A percentile compares a stretch with the other conserved stretches of the same genome.
phyloP scores from a whole-genome alignment of 2,888 invertebrate species.

The Melolontha melolontha region DNA sequence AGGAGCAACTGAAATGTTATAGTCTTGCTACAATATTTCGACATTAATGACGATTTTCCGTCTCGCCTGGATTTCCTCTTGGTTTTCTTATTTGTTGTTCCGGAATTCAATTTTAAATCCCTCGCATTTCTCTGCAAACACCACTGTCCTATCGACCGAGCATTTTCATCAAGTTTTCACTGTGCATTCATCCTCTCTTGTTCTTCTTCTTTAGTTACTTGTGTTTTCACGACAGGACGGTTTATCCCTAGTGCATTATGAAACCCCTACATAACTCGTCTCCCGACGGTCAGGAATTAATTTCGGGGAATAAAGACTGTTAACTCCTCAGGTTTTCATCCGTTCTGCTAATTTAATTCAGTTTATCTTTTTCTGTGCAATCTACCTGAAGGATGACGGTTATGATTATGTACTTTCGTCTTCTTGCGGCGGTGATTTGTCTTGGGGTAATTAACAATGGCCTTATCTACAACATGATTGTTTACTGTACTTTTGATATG shows the following conservation, averaged over 20 bases:
- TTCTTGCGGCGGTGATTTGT: too few relatives aligned
- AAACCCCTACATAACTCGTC: constrained; percentile 20
- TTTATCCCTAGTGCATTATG: constrained; percentile 28
- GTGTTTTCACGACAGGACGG: constrained; percentile 20
- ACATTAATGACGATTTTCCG: background rate
- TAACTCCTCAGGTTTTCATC: constrained; percentile 17
- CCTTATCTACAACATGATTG: too few relatives aligned
- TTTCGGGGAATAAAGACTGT: constrained; percentile 12
- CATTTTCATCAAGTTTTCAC: constrained; percentile 25
- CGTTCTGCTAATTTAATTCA: constrained; percentile 13
- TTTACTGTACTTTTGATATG: too few relatives aligned
- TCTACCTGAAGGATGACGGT: too few relatives aligned
- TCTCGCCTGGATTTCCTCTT: background rate
- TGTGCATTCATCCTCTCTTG: constrained; percentile 3
- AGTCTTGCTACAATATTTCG: too few relatives aligned
- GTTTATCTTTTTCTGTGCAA: constrained; percentile 7
- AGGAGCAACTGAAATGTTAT: too few relatives aligned
- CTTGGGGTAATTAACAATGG: too few relatives aligned
- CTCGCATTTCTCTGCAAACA: constrained; percentile 11
- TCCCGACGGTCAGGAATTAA: constrained; percentile 25
- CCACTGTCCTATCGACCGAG: constrained; percentile 6
- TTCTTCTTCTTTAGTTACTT: background rate
- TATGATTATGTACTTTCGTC: too few relatives aligned
- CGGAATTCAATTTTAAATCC: constrained; percentile 24
- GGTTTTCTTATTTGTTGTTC: background rate